Base-by-base conservation (phyloP, 2,888 invertebrate species). In the Litoditis marina region DNA sequence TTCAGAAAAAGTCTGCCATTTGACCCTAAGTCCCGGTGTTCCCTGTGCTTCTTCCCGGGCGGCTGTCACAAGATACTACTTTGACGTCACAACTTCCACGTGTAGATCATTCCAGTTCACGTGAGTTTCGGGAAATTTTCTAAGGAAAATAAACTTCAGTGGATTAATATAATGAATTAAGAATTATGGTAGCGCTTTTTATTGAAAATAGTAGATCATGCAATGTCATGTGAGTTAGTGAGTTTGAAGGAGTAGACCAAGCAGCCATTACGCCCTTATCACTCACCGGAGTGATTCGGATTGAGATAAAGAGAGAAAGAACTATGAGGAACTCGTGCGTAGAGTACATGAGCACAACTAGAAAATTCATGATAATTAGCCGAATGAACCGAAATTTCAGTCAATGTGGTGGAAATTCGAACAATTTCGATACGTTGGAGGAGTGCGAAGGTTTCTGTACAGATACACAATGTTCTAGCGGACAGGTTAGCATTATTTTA, bases 401-500 rank as follows among this genome's bases (percentile, higher is more conserved):
- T 6, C 81, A 80, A 59, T 82, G 81, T 55, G 80, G 78, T 27
- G 81, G 81, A 39, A 81, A 81, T 51, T 69, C 75, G n/a, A 81
- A 81, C 67, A 82, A 77, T 61, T 81, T 81, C 60, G 74, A 76
- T 53, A 71, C 80, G 7, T 57, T 82, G 55, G 81, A 81, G 57
- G 81, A 82, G 57, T 81, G 81, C 60, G 81, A 81, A 66, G 81
- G 81, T 13, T 81, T 82, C 71, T 81, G 81, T 71, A 70, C 82
- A 55, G 79, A 80, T 53, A 64, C 74, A 32, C 81, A 81, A 68
- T 81, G 81, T 52, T 70, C 75, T 3, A 67, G 68, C 34, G 75
- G 74, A 59, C 73, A 76, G 52, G 66, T 65, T 7, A 47, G 55
- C n/a, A n/a, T n/a, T n/a, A n/a, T n/a, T n/a, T n/a, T n/a, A n/a